These are phyloP conservation scores for Eira barbara DNA, from an alignment of 2,113 vertebrate species.

Conservation along the genomic window DNA sequence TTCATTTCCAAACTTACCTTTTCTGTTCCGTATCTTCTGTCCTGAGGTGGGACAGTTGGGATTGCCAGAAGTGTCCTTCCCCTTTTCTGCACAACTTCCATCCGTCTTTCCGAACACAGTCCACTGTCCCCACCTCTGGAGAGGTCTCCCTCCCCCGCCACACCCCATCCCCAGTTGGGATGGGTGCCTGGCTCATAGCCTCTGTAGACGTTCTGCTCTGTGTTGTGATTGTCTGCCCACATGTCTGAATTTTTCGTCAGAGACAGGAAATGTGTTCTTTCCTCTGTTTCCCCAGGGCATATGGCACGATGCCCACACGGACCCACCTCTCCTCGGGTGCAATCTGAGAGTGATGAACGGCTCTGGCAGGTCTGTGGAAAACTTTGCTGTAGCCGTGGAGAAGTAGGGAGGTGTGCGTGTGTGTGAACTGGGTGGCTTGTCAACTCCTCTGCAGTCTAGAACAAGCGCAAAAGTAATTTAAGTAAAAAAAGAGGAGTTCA, in stretches of 20 bases:
- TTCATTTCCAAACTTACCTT: background rate
- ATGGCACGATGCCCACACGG: background rate
- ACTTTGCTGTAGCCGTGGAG: background rate
- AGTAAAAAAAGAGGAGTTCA: slow-evolving; percentile 62
- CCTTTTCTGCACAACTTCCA: background rate
- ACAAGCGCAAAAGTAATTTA: slow-evolving; percentile 63
- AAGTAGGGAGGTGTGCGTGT: background rate
- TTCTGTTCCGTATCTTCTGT: background rate
- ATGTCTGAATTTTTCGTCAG: background rate
- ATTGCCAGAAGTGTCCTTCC: background rate
- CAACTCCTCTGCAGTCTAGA: slow-evolving; percentile 56
- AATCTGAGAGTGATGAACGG: background rate
- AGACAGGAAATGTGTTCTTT: background rate
- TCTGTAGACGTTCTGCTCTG: background rate
- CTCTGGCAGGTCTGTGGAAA: background rate
- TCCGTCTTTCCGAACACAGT: background rate
- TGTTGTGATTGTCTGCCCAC: background rate
- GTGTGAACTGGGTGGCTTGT: background rate
- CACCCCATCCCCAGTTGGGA: accelerated
- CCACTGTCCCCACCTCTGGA: background rate
- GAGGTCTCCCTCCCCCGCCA: background rate
- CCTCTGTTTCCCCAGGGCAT: background rate
- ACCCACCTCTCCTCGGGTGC: background rate
- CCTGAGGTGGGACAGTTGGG: background rate
- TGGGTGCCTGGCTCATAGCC: background rate